Evolutionary conservation across 2,797 vertebrate species (phyloP), one percentile per base, ranked within the genome.

Genomic region (Tolypeutes matacus): DNA sequence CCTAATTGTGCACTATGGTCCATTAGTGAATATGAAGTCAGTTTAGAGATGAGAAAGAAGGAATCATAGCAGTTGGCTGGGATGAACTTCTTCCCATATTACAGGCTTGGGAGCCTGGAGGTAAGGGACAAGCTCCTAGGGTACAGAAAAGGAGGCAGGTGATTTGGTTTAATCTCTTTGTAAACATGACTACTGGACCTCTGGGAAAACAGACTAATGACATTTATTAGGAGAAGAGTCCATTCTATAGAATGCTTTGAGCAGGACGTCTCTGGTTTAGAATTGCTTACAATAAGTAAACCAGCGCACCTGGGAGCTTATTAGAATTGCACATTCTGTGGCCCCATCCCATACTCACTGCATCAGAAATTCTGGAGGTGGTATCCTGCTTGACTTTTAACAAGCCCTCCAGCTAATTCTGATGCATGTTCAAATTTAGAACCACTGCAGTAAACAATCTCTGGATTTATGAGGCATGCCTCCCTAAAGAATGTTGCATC

Each of bases 401-500:
- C 20, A 91, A 58, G 29, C 3, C 49, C 29, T 62, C 70, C 13
- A 93, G 18, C 12, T 65, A 95, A 94, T 83, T 73, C 15, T 62
- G 8, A 49, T 36, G 2, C 34, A n/a, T 69, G 18, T 8, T 84
- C 86, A 78, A 39, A 10, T 94, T 36, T 94, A 82, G 75, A 95
- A 89, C 5, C n/a, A 49, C 0, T 70, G 15, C 6, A 81, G 60
- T 88, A 76, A 83, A 60, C 12, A 83, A 27, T 62, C 56, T 82
- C 72, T 11, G 7, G 64, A 92, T 78, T 86, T 69, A 92, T 31
- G 36, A 86, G 49, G 51, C 29, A 42, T 39, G 1, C 53, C 3
- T 86, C 76, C 58, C 51, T 77, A 14, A 96, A 96, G 36, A 95
- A 93, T 49, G 34, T 42, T 39, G 42, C 46, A 85, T 36, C 77